Percentiles rank a stretch among this genome's conserved stretches.
Conservation (phyloP, 2,797 vertebrate genomes). For the Esox masquinongy region DNA sequence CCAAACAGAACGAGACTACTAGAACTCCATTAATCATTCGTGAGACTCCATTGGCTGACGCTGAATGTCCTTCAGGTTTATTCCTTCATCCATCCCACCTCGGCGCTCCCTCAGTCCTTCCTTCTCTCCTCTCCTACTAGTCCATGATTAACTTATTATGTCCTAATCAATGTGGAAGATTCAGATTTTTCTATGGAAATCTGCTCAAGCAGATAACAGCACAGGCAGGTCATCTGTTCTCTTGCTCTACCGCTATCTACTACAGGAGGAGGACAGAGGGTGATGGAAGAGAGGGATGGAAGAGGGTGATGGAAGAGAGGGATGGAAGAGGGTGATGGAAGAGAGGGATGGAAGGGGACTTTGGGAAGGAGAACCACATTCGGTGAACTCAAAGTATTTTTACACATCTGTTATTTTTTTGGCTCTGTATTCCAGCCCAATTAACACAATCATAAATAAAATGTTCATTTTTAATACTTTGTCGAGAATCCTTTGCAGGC, state of each 20-base stretch:
- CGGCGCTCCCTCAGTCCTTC: constrained; percentile 19
- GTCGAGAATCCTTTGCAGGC: too few relatives aligned
- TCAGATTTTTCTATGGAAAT: constrained; percentile 84
- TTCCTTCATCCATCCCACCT: constrained; percentile 9
- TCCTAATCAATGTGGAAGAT: constrained; percentile 85
- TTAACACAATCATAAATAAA: too few relatives aligned
- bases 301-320: constrained; percentile 58
- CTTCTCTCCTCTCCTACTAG: constrained; percentile 56
- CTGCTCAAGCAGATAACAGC: constrained; percentile 82
- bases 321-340: constrained; percentile 39
- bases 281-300: constrained; percentile 40
- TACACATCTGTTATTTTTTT: too few relatives aligned
- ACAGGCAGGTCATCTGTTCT: constrained; percentile 74
- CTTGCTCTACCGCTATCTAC: constrained; percentile 74
- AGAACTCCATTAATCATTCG: constrained; percentile 57
- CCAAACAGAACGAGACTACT: constrained; percentile 19
- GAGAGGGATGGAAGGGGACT: constrained; percentile 24
- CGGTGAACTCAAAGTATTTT: too few relatives aligned
- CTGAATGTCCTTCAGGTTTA: constrained; percentile 58
- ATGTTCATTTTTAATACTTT: too few relatives aligned
- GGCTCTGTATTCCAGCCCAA: too few relatives aligned
- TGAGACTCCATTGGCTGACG: constrained; percentile 34
- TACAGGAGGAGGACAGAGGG: constrained; percentile 59
- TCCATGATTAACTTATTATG: constrained; percentile 86
- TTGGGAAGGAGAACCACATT: not conserved